Evolutionary conservation across 1,140 invertebrate species (phyloP).

Genomic region (Mercenaria mercenaria): DNA sequence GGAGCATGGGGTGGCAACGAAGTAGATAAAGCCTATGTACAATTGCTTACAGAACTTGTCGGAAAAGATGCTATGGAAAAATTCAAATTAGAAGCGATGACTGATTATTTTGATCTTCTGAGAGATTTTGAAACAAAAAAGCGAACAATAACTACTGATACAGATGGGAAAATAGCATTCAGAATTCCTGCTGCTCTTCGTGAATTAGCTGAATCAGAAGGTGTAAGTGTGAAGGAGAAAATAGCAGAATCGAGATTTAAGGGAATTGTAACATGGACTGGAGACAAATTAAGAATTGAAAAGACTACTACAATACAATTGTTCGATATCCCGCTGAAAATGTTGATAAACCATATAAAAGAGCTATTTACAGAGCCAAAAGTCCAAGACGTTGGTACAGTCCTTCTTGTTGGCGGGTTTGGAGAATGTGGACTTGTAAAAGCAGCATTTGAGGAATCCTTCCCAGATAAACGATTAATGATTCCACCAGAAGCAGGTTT

Average conservation of each 20-base stretch:
- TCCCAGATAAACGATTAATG: neutral
- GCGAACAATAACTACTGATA: neutral
- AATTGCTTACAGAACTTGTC: neutral
- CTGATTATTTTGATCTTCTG: constrained; percentile 26
- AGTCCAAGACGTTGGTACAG: neutral
- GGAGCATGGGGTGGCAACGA: constrained; percentile 29
- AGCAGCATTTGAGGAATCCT: neutral
- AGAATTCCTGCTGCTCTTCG: neutral
- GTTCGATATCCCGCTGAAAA: neutral
- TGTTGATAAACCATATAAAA: neutral
- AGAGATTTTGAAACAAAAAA: constrained; percentile 43
- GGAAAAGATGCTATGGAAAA: neutral
- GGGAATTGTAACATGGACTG: neutral
- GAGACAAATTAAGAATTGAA: constrained; percentile 1
- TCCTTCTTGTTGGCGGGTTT: constrained; percentile 63
- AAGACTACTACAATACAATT: neutral
- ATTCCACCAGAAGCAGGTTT: neutral
- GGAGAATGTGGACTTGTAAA: neutral
- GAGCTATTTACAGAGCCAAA: neutral
- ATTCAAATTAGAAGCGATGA: neutral
- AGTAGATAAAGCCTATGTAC: neutral
- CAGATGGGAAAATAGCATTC: neutral
- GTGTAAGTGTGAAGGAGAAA: neutral
- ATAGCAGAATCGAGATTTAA: neutral
- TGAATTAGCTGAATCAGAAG: neutral